phyloP scores from a whole-genome alignment of 2,113 vertebrate genomes.

The Pangasianodon gigas region DNA sequence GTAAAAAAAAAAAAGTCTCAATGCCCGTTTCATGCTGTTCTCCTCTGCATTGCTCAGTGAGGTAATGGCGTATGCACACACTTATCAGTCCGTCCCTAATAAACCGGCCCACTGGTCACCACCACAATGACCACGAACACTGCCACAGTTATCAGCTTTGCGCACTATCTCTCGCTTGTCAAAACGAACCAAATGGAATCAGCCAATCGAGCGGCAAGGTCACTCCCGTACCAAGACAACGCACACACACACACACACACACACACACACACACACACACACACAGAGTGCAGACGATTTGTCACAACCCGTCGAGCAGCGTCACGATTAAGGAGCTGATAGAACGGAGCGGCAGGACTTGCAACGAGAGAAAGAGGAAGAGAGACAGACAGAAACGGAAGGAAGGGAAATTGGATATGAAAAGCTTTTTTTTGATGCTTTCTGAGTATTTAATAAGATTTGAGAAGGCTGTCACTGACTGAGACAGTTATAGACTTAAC shows the following conservation, averaged over 20 bases:
- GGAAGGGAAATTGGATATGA: slow-evolving; percentile 25
- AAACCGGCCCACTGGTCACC: neutral
- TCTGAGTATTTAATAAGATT: slow-evolving; percentile 42
- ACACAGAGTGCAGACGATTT: neutral
- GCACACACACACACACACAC: neutral
- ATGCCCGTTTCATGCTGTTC: neutral
- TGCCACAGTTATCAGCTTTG: neutral
- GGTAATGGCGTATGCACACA: neutral
- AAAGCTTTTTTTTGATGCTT: slow-evolving; percentile 28
- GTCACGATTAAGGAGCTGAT: slow-evolving; percentile 21
- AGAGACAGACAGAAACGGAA: neutral
- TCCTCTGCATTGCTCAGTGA: neutral
- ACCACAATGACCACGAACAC: neutral
- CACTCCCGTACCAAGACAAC: slow-evolving; percentile 18
- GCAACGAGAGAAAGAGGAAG: slow-evolving; percentile 50
- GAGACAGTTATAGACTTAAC: slow-evolving; percentile 63
- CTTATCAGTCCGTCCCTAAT: neutral
- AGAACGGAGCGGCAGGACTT: slow-evolving; percentile 50
- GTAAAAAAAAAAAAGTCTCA: neutral
- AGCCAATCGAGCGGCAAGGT: slow-evolving; percentile 43
- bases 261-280: neutral
- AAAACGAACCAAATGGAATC: slow-evolving; percentile 43
- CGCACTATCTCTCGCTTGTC: slow-evolving; percentile 2
- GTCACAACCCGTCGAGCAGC: slow-evolving; percentile 23
- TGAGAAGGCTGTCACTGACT: slow-evolving; percentile 22